Evolutionary conservation across 2,113 vertebrate genomes (phyloP).

Genomic region (Lycocorax pyrrhopterus): DNA sequence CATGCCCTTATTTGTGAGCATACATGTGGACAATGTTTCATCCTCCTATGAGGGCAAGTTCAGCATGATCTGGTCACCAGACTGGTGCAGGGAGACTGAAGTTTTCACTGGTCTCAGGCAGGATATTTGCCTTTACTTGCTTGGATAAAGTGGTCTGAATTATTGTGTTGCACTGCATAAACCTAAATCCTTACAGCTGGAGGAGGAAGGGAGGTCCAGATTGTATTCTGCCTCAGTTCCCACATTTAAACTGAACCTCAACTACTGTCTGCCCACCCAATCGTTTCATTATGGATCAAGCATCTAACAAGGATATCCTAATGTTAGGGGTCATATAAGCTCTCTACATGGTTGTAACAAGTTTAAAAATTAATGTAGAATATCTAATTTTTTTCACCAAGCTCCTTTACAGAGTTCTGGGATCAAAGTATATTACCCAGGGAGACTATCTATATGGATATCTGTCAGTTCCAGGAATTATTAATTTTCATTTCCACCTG

Average conservation of each 20-base stretch:
- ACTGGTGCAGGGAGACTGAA: background rate
- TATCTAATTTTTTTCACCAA: background rate
- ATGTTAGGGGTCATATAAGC: background rate
- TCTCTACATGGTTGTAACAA: rapidly evolving
- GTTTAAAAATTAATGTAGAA: background rate
- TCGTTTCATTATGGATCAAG: background rate
- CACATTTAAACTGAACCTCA: background rate
- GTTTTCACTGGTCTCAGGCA: background rate
- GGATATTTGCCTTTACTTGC: background rate
- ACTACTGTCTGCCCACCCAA: background rate
- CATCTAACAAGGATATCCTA: background rate
- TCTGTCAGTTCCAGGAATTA: background rate
- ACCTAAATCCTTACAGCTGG: background rate
- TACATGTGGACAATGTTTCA: background rate
- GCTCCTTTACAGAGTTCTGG: background rate
- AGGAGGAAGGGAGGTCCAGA: background rate
- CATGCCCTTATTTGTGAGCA: background rate
- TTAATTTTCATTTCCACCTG: background rate
- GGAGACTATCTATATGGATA: background rate
- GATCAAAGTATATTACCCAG: background rate
- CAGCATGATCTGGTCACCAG: background rate
- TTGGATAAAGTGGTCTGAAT: background rate
- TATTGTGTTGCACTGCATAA: background rate
- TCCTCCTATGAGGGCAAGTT: rapidly evolving
- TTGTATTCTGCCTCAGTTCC: background rate